Evolutionary conservation across 2,888 invertebrate genomes (phyloP).

Genomic region (Sphinx pinastri): DNA sequence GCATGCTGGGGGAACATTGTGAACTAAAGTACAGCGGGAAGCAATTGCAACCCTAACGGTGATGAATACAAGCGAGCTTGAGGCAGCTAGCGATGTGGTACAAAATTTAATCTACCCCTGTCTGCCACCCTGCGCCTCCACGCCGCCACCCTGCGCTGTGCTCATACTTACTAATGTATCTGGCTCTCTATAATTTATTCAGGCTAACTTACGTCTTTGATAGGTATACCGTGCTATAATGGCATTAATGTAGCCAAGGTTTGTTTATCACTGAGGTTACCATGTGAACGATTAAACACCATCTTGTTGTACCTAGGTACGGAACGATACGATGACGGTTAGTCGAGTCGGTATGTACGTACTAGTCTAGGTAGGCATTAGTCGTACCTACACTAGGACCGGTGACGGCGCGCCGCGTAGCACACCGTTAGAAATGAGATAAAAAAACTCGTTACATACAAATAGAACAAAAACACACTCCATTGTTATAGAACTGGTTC

Average conservation of each 20-base stretch:
- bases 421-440: constrained; percentile 61
- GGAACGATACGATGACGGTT: constrained; percentile 52
- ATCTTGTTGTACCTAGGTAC: constrained; percentile 56
- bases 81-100: constrained; percentile 68
- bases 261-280: constrained; percentile 66
- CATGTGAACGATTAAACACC: constrained; percentile 63
- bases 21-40: constrained; percentile 56
- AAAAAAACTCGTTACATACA: constrained; percentile 45
- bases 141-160: constrained; percentile 42
- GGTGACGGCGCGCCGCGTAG: constrained; percentile 49
- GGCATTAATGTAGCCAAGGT: constrained; percentile 42
- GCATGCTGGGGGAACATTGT: constrained; percentile 19
- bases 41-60: constrained; percentile 72
- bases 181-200: constrained; percentile 63
- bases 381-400: constrained; percentile 51
- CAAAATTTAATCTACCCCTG: constrained; percentile 82
- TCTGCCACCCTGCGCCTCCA: constrained; percentile 63
- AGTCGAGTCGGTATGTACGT: constrained; percentile 41
- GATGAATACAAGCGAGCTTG: constrained; percentile 75
- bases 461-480: constrained; percentile 41
- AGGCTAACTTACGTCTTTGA: constrained; percentile 55
- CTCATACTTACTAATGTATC: constrained; percentile 45
- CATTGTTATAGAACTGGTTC: constrained; percentile 40
- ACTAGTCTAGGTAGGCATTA: constrained; percentile 42
- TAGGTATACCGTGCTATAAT: constrained; percentile 43